phyloP scores from a whole-genome alignment of 2,113 vertebrate genomes.

The Megaleporinus macrocephalus region DNA sequence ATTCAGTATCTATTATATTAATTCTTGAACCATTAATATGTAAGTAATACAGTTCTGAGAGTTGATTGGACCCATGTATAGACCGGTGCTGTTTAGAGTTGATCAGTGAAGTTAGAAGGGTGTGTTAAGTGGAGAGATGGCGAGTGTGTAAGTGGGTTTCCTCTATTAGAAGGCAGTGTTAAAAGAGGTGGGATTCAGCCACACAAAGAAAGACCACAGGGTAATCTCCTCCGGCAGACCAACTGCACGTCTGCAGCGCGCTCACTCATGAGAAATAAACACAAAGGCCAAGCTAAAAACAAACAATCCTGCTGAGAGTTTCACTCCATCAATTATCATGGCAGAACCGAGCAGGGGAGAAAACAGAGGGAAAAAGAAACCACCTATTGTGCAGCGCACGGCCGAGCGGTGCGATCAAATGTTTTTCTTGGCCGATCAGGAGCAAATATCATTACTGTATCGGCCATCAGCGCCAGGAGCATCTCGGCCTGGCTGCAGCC shows the following conservation, averaged over 20 bases:
- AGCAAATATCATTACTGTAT: slow-evolving; percentile 23
- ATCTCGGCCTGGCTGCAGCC: slow-evolving; percentile 44
- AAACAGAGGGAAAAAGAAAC: slow-evolving; percentile 3
- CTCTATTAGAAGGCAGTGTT: neutral
- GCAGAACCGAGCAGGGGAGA: slow-evolving; percentile 15
- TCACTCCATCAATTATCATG: slow-evolving; percentile 33
- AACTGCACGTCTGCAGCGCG: neutral
- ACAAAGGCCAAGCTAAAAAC: slow-evolving; percentile 26
- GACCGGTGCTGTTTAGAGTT: too few species aligned
- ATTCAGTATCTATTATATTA: too few species aligned
- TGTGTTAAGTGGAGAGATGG: neutral
- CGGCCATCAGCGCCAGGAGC: slow-evolving; percentile 45
- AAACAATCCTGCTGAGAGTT: slow-evolving; percentile 9
- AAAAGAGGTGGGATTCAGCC: neutral
- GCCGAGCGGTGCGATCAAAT: slow-evolving; percentile 28
- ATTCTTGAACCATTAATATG: too few species aligned
- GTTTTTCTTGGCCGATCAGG: slow-evolving; percentile 41
- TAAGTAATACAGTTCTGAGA: too few species aligned
- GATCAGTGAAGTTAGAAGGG: neutral
- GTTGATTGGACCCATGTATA: too few species aligned
- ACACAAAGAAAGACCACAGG: neutral
- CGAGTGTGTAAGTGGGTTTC: neutral
- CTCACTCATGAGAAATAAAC: slow-evolving; percentile 37
- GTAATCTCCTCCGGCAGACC: slow-evolving; percentile 12
- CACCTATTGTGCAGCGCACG: slow-evolving; percentile 21